These are phyloP conservation scores for Phrynosoma platyrhinos DNA, from an alignment of 2,113 vertebrate genomes.

Conservation along the genomic window DNA sequence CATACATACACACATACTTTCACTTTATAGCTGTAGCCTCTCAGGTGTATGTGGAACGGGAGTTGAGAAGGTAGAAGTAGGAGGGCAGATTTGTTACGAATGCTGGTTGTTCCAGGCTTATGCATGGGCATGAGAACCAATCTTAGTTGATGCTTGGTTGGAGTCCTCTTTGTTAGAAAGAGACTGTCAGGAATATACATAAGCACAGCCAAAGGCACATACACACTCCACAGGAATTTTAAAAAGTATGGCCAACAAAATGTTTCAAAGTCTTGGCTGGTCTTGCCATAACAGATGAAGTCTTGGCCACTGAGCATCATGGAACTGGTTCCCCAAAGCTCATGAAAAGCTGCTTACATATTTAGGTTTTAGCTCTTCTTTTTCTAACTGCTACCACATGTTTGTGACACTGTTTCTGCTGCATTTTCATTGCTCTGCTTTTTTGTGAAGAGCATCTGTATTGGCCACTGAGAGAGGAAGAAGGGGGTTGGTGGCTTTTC, in stretches of 20 bases:
- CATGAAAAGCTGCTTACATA: neutral
- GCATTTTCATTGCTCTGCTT: conserved; percentile 10
- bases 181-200: neutral
- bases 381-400: too few relatives aligned
- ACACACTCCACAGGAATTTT: too few relatives aligned
- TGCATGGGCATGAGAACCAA: neutral
- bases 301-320: neutral
- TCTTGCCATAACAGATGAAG: neutral
- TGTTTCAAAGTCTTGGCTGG: neutral
- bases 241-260: too few relatives aligned
- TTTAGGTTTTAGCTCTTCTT: too few relatives aligned
- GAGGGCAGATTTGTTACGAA: neutral
- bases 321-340: neutral
- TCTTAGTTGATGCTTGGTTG: neutral
- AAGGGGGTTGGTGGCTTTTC: neutral
- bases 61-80: neutral
- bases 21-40: neutral
- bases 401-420: neutral
- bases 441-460: conserved; percentile 30
- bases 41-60: neutral
- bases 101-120: neutral
- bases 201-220: neutral
- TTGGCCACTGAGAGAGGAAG: conserved; percentile 19
- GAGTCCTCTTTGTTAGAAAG: neutral
- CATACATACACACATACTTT: too few relatives aligned